These are phyloP conservation scores for Globodera rostochiensis DNA, from an alignment of 1,140 invertebrate species.

Conservation along the genomic window DNA sequence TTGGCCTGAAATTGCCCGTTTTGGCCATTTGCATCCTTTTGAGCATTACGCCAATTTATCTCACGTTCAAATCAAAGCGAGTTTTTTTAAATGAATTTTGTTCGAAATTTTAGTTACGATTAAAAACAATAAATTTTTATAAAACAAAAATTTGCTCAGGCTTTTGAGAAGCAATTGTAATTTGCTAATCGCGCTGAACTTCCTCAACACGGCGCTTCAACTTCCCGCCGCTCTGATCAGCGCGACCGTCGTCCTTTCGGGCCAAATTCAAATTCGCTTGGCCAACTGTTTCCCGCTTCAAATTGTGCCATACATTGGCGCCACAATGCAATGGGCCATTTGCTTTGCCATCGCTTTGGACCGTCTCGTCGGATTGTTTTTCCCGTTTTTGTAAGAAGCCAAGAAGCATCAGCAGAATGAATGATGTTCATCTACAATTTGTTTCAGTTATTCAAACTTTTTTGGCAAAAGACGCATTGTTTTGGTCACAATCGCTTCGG, in stretches of 20 bases:
- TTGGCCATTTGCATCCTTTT: neutral
- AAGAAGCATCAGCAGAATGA: neutral
- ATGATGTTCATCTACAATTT: too few relatives aligned
- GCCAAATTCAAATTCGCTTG: neutral
- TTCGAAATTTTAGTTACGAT: neutral
- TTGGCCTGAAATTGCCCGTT: neutral
- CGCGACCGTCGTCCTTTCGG: neutral
- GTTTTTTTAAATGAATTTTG: neutral
- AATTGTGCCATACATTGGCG: neutral
- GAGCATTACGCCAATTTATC: conserved; percentile 1
- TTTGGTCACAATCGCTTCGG: neutral
- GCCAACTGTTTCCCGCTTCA: neutral
- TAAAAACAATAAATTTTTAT: neutral
- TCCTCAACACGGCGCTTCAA: neutral
- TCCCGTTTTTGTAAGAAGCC: neutral
- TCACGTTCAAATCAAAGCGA: neutral
- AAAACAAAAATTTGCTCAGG: too few relatives aligned
- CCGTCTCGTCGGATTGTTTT: neutral
- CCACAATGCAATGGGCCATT: neutral
- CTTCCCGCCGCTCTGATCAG: neutral
- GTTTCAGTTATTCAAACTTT: neutral
- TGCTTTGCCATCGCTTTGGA: neutral
- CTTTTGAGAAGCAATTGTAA: neutral
- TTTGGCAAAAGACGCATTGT: neutral
- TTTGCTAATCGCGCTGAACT: neutral